A percentile compares a stretch with the other conserved stretches of the same genome.
These are phyloP conservation scores for Onychomys arenicola DNA, from an alignment of 2,797 vertebrate genomes.

Conservation along the genomic window DNA sequence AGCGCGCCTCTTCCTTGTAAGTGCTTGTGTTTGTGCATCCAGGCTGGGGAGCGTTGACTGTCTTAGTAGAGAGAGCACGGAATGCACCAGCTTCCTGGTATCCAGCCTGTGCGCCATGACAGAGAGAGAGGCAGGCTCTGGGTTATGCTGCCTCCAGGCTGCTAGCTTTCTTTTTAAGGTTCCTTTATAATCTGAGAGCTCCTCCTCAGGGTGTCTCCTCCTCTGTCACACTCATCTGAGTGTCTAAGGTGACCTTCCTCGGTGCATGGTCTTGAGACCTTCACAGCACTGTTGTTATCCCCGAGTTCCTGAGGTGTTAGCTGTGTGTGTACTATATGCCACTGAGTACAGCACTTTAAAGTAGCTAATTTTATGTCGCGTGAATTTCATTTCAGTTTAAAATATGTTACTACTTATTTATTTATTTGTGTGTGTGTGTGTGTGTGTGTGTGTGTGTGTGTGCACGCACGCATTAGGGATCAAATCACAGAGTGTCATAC, in stretches of 20 bases:
- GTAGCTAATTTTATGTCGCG: not conserved
- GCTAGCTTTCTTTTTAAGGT: not conserved
- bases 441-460: no score
- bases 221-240: not conserved
- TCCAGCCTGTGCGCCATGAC: constrained; percentile 35
- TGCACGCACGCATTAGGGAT: no score
- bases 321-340: not conserved
- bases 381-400: not conserved
- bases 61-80: not conserved
- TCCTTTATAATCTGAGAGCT: not conserved
- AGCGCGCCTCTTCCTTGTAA: not conserved
- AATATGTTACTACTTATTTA: not conserved
- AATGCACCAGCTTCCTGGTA: not conserved
- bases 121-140: not conserved
- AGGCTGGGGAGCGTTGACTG: constrained; percentile 33
- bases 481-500: not conserved
- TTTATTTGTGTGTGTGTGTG: not conserved
- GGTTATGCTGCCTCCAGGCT: not conserved
- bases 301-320: not conserved
- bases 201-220: not conserved
- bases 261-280: not conserved
- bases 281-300: not conserved
- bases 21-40: not conserved
- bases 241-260: not conserved
- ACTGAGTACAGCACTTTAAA: not conserved